Base-by-base conservation (phyloP, 2,113 vertebrate genomes). In the Cryptotis parvus region DNA sequence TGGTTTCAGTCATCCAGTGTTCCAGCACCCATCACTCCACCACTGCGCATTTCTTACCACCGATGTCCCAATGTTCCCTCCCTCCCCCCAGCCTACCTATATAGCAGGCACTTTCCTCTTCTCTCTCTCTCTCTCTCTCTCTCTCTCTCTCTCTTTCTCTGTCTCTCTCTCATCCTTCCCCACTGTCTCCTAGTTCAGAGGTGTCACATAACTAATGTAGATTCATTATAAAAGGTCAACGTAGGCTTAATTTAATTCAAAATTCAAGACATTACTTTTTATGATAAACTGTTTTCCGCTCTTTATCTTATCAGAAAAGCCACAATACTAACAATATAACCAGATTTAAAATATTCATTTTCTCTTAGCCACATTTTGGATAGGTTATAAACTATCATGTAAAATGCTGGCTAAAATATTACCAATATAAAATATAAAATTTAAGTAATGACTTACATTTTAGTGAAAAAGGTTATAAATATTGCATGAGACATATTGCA, bases 141-240 rank as follows among this genome's bases (percentile, higher is more conserved):
- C n/a, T n/a, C n/a, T n/a, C n/a, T n/a, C n/a, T n/a, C n/a, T n/a
- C n/a, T n/a, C n/a, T n/a, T n/a, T n/a, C n/a, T n/a, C n/a, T n/a
- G n/a, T n/a, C n/a, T n/a, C n/a, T n/a, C n/a, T n/a, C 8, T 84
- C 72, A 31, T 43, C 35, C 82, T 37, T 58, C 39, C 15, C 35
- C 18, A 33, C 2, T 33, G 43, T 29, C 26, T 88, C 58, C 39
- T 39, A 45, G 7, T 35, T 90, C 27, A 75, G 70, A 76, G 35
- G 37, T 33, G 22, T 58, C 55, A 33, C 9, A 45, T 15, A 91
- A 86, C 66, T 79, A 94, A 75, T 0, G 5, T 5, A 15, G 88
- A 86, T 90, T 86, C 35, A 81, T 26, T 24, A 74, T 22, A 10
- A 91, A 81, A 92, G 33, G 94, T 45, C 73, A 84, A 33, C 78